Evolutionary conservation across 2,888 invertebrate genomes (phyloP), one percentile per base, ranked within the genome.

Genomic region (Rhingia campestris): DNA sequence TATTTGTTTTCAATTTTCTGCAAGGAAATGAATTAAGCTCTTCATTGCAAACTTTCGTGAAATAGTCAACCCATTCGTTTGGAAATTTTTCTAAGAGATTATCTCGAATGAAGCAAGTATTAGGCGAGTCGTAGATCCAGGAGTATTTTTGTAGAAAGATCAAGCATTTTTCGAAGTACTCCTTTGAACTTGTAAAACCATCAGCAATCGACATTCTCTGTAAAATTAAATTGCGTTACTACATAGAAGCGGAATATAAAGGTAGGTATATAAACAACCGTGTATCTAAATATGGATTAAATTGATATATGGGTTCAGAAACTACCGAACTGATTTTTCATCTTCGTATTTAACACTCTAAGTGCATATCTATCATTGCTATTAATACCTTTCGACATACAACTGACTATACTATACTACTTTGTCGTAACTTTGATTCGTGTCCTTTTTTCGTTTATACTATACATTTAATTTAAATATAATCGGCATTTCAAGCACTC

Each of bases 101-200:
- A 41, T 93, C 89, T 0, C 93, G 90, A 33, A 96, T 89, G 81
- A 95, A 92, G 79, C 94, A 92, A 0, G 95, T 95, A 87, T 96
- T 95, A 0, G 94, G 93, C 81, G 91, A 92, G 76, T 93, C 93
- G 88, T 93, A 95, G 43, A 96, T 90, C 93, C 94, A 94, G 76
- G 94, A 92, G 87, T 93, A 92, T 47, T 93, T 91, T 70, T 92
- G 87, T 56, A 96, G 92, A 87, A 96, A 95, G 1, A 88, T 51
- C 2, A 95, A 86, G 37, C 92, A 92, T 54, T 93, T 92, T 82
- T 90, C 87, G 77, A 96, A 94, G 89, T 95, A 95, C 2, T 92
- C 84, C 1, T 67, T 51, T 1, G 88, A 79, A n/a, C 56, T 86
- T 3, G 47, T 49, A 80, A 89, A 92, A 2, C 63, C 45, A 6